phyloP scores from a whole-genome alignment of 2,113 vertebrate genomes.

The Albula goreensis region DNA sequence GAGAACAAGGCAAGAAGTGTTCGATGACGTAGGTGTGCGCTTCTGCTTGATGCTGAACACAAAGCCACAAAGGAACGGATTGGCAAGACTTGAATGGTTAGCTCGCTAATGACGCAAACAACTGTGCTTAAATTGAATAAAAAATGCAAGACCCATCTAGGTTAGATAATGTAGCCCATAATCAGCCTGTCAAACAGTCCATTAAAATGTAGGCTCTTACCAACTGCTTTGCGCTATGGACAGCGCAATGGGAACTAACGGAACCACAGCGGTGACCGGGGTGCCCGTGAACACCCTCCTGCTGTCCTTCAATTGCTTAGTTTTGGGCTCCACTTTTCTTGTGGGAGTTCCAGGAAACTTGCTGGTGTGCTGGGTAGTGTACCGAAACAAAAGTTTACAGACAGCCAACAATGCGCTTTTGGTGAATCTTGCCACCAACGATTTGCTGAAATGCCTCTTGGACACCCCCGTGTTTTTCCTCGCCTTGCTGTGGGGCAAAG shows the following conservation, averaged over 20 bases:
- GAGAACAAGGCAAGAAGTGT: background rate
- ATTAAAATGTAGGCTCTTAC: background rate
- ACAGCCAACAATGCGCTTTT: constrained; percentile 58
- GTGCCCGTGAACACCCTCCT: background rate
- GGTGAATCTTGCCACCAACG: constrained; percentile 53
- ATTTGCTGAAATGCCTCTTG: constrained; percentile 57
- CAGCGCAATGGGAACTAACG: constrained; percentile 29
- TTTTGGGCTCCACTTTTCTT: constrained; percentile 41
- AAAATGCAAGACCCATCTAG: background rate
- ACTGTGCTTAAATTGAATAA: background rate
- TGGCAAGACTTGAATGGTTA: background rate
- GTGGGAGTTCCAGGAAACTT: constrained; percentile 56
- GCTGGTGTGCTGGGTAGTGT: constrained; percentile 58
- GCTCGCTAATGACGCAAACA: background rate
- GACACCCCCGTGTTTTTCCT: constrained; percentile 56
- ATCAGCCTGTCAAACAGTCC: background rate
- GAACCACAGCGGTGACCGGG: background rate
- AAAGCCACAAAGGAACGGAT: background rate
- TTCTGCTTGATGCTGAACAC: background rate
- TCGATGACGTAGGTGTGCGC: background rate
- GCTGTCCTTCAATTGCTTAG: constrained; percentile 45
- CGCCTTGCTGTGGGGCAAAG: constrained; percentile 37
- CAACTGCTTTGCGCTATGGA: background rate
- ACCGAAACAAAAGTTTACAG: constrained; percentile 52
- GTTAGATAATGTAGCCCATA: background rate